Evolutionary conservation across 2,888 invertebrate genomes (phyloP), one percentile per base, ranked within the genome.

Genomic region (Leptopilina drosophilae): DNA sequence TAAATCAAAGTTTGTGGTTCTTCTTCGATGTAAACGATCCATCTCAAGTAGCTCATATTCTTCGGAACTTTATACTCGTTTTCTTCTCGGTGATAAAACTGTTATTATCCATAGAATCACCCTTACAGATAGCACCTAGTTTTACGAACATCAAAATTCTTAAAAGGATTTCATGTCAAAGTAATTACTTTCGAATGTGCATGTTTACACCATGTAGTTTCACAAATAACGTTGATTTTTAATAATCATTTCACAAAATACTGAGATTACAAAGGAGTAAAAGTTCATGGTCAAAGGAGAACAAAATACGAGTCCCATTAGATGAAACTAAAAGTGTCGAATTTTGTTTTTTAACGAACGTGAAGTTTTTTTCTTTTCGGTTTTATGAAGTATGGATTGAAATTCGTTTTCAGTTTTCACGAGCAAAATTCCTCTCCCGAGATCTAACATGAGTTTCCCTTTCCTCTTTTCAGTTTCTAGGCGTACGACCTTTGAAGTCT

Each of bases 401-500:
- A 73, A 73, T 56, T 73, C 73, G n/a, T 73, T n/a, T 33, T 12
- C 26, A 14, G 9, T 49, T 73, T 73, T 73, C 53, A 26, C 26
- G 33, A 20, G 20, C 14, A 56, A 73, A 73, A 73, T 56, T 33
- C 56, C 73, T 73, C 33, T 73, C 33, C 14, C 53, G 49, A 33
- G 73, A 49, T 73, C 33, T 53, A 73, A 73, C 73, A 73, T 56
- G 73, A 73, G 73, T 56, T 73, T 73, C 73, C 33, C 56, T 56
- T 73, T 73, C 56, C 56, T 33, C 73, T 56, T 73, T 73, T 33
- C 11, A 73, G 73, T 73, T 53, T 73, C 73, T 56, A 56, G 73
- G 73, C 56, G 73, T 56, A 26, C 73, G 56, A 73, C 73, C 73
- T 73, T 73, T 73, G 73, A 73, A 73, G 73, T 73, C 53, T 53